A percentile compares a stretch with the other conserved stretches of the same genome.
Evolutionary conservation across 2,113 vertebrate species (phyloP).

Genomic region (Ammodytes marinus): DNA sequence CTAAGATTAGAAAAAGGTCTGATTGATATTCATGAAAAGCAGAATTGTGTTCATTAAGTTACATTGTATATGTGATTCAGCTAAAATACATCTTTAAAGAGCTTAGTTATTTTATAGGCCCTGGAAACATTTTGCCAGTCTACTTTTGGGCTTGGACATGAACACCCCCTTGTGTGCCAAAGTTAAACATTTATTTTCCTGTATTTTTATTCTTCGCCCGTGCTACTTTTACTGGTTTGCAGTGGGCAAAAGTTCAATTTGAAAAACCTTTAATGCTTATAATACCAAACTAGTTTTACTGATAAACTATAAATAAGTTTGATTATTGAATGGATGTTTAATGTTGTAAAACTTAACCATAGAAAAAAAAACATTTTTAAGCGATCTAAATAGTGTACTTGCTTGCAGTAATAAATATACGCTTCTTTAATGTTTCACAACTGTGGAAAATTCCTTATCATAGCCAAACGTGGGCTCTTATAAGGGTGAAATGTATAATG

Average conservation of each 20-base stretch:
- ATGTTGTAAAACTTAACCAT: neutral
- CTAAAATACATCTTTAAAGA: neutral
- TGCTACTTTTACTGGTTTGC: neutral
- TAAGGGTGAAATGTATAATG: conserved; percentile 18
- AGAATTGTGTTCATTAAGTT: conserved; percentile 7
- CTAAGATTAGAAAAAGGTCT: neutral
- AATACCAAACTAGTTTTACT: too few species aligned
- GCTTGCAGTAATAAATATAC: conserved; percentile 19
- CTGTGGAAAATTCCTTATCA: conserved; percentile 32
- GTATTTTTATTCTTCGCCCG: neutral
- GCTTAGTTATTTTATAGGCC: neutral
- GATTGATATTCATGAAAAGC: neutral
- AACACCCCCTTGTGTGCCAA: neutral
- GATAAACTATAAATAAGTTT: neutral
- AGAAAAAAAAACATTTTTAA: neutral
- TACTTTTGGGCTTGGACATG: neutral
- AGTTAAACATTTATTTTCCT: neutral
- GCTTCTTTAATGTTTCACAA: conserved; percentile 29
- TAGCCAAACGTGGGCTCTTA: conserved; percentile 1
- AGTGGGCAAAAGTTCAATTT: neutral
- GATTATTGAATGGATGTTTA: conserved; percentile 11
- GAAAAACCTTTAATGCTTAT: neutral
- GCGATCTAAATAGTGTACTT: neutral
- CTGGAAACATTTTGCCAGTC: neutral
- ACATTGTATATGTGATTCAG: neutral